Base-by-base conservation (phyloP, 2,113 vertebrate species). In the Chaetodon trifascialis region DNA sequence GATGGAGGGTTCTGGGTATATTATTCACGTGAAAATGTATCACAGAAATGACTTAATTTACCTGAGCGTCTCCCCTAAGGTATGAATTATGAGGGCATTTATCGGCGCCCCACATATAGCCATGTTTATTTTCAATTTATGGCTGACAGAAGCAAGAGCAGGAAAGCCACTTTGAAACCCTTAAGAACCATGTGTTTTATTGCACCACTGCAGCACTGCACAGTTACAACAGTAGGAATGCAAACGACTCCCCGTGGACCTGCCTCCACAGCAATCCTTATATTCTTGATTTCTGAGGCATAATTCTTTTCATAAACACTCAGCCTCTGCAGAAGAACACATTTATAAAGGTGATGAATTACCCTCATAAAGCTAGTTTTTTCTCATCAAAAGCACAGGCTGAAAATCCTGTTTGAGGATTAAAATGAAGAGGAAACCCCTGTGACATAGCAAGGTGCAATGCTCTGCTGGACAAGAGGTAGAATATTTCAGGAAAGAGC, bases 331-430 rank as follows among this genome's bases (percentile, higher is more conserved):
- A 92, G 96, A 96, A 94, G 96, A 95, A 92, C 95, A 91, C 93
- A 86, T 97, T 97, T 97, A 96, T 97, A 96, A 96, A 94, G 94
- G 96, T 99, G 97, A 99, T 99, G 97, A 98, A 99, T 99, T 96
- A 97, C 97, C 96, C 96, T 96, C 97, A 99, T 99, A 99, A 98
- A 97, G 90, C 89, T 85, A 89, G 54, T 95, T 95, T 60, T 94
- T 78, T 93, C 88, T 84, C 70, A 87, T 88, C 89, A 92, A 87
- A 90, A 88, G 75, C 84, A 92, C 84, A 93, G 92, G 95, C 93
- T 87, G 89, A 93, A 93, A 94, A 92, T 91, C 69, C 65, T 92
- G 90, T 93, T 86, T 90, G 88, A 76, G 88, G 90, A 90, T 79
- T 87, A 71, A 76, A 88, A 86, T 94, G 93, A 93, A 79, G 76